Conservation (phyloP, 2,888 invertebrate species). For the Julus scanicus region DNA sequence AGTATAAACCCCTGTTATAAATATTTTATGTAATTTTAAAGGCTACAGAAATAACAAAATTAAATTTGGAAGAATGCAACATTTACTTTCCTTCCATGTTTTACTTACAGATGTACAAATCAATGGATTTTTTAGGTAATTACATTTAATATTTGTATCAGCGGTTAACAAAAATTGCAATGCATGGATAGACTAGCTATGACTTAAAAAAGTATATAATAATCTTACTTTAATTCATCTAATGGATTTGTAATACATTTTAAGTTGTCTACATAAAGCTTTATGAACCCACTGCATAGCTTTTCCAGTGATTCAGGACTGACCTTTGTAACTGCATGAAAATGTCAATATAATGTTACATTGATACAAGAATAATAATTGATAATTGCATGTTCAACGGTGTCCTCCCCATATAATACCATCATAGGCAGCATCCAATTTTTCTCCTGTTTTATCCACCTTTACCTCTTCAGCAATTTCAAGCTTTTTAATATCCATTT, state of each 20-base stretch:
- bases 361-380: neutral
- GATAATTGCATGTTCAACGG: neutral
- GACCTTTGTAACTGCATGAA: neutral
- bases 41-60: too few relatives aligned
- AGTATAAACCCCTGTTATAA: too few relatives aligned
- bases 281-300: conserved; percentile 45
- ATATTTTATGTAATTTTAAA: too few relatives aligned
- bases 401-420: neutral
- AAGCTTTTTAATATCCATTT: neutral
- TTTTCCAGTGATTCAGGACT: neutral
- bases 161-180: neutral
- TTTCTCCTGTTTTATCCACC: neutral
- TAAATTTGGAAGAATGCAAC: too few relatives aligned
- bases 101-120: too few relatives aligned
- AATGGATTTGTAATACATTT: conserved; percentile 56
- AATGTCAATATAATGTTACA: neutral
- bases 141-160: too few relatives aligned
- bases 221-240: conserved; percentile 51
- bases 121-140: too few relatives aligned
- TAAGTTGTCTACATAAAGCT: conserved; percentile 61
- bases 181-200: neutral
- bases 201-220: neutral
- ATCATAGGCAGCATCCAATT: neutral
- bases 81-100: too few relatives aligned
- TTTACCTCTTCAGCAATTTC: neutral